These are phyloP conservation scores for Leptothorax acervorum DNA, from an alignment of 2,888 invertebrate species.

Conservation along the genomic window DNA sequence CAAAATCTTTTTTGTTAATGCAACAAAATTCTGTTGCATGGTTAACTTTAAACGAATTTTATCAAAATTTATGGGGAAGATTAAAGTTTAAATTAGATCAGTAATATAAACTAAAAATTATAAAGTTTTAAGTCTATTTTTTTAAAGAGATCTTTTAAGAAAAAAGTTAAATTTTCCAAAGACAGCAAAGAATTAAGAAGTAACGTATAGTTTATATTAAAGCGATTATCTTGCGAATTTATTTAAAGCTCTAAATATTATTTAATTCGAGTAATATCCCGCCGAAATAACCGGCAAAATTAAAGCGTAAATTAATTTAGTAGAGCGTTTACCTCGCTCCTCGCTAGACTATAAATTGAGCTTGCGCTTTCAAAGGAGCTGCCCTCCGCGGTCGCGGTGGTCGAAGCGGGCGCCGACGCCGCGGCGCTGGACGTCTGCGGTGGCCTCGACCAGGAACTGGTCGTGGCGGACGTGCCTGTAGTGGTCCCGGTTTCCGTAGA, in stretches of 20 bases:
- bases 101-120: conserved; percentile 5
- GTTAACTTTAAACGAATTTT: neutral
- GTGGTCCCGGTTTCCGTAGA: conserved; percentile 87
- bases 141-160: neutral
- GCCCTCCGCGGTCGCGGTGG: conserved; percentile 88
- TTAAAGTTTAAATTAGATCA: neutral
- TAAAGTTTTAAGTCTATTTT: neutral
- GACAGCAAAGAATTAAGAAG: neutral
- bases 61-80: neutral
- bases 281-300: neutral
- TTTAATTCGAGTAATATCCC: neutral
- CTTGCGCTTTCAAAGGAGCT: conserved; percentile 96
- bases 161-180: neutral
- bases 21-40: neutral
- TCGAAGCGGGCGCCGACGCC: conserved; percentile 79
- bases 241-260: neutral
- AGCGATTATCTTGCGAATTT: neutral
- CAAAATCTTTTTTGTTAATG: neutral
- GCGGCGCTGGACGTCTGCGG: conserved; percentile 83
- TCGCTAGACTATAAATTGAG: conserved; percentile 92
- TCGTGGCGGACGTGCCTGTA: conserved; percentile 83
- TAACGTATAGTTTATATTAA: neutral
- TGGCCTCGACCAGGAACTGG: conserved; percentile 87
- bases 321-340: conserved; percentile 87
- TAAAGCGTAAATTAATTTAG: neutral